Percentiles rank a stretch among this genome's conserved stretches.
phyloP scores from a whole-genome alignment of 1,140 invertebrate species.

The Dolichoris vasculosae region DNA sequence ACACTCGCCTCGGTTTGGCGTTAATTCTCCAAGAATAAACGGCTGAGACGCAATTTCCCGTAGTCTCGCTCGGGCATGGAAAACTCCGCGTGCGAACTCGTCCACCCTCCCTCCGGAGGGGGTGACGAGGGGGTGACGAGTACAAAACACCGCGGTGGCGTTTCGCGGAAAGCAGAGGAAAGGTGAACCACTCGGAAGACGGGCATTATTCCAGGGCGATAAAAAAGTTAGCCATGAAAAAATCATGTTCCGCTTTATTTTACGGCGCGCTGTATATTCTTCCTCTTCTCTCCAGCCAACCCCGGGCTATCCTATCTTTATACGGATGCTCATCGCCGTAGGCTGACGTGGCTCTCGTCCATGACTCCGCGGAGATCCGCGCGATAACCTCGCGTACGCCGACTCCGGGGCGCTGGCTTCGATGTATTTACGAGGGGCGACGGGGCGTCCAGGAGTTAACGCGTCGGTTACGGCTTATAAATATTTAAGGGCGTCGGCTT shows the following conservation, averaged over 20 bases:
- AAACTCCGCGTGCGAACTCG: background rate
- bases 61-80: background rate
- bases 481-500: background rate
- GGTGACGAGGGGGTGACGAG: background rate
- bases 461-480: background rate
- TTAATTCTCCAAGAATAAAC: background rate
- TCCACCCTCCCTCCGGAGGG: too few species aligned
- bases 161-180: background rate
- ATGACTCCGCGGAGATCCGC: too few species aligned
- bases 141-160: background rate
- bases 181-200: background rate
- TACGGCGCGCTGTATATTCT: constrained; percentile 18
- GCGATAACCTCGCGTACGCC: background rate
- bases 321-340: background rate
- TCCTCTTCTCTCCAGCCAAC: background rate
- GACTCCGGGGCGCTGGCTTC: background rate
- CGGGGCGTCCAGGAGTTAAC: background rate
- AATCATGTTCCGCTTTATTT: constrained; percentile 45
- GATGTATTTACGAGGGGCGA: background rate
- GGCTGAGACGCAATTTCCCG: background rate
- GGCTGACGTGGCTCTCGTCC: background rate
- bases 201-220: background rate
- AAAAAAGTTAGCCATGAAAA: constrained; percentile 43
- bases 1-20: background rate
- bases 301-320: background rate